These are phyloP conservation scores for Varanus salvator DNA, from an alignment of 2,113 vertebrate genomes.

Conservation along the genomic window DNA sequence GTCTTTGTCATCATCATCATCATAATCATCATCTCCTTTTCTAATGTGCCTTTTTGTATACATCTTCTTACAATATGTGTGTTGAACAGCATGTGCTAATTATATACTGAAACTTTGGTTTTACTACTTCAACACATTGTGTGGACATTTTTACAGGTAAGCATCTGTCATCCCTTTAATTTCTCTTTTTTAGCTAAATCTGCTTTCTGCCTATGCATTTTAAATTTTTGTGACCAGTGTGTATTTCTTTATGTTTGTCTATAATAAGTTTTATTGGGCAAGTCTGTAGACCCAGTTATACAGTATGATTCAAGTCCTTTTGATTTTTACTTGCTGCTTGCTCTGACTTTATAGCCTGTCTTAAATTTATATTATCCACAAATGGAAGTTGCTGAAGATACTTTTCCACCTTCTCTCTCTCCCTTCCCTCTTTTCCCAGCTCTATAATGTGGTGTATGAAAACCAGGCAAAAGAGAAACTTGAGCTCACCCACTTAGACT, in stretches of 20 bases:
- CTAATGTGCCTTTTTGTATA: not conserved
- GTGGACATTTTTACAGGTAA: conserved; percentile 9
- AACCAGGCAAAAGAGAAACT: not conserved
- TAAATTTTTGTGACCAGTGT: conserved; percentile 17
- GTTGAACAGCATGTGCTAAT: conserved; percentile 17
- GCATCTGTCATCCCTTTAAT: conserved; percentile 17
- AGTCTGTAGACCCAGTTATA: conserved; percentile 14
- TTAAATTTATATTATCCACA: conserved; percentile 36
- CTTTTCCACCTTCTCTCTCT: not conserved
- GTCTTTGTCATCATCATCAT: too few relatives aligned
- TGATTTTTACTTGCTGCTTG: conserved; percentile 21
- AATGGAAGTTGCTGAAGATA: conserved; percentile 5
- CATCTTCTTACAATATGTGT: conserved; percentile 4
- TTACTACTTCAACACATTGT: not conserved
- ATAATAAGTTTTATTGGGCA: conserved; percentile 30
- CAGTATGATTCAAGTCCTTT: conserved; percentile 11
- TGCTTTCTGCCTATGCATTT: conserved; percentile 12
- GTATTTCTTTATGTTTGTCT: conserved; percentile 16
- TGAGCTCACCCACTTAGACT: not conserved
- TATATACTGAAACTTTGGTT: conserved; percentile 4
- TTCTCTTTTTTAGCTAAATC: conserved; percentile 15
- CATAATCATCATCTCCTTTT: not conserved
- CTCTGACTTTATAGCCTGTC: conserved; percentile 16
- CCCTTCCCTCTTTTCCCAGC: not conserved
- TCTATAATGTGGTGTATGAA: not conserved